These are phyloP conservation scores for Enteromius trimaculatus DNA, from an alignment of 2,797 vertebrate species.

Conservation along the genomic window DNA sequence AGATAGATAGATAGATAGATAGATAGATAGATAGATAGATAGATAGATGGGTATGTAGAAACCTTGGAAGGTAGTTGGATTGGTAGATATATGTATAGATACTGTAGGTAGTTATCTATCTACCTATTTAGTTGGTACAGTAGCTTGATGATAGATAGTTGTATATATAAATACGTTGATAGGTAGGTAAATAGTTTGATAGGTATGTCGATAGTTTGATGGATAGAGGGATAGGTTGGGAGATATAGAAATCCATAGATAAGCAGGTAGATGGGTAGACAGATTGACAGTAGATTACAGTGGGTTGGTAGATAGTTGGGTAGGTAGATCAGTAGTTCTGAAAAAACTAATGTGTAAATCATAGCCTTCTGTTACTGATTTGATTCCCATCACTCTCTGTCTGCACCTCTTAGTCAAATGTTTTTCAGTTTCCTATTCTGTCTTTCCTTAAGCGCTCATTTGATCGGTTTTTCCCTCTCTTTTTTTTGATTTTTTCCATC, in stretches of 20 bases:
- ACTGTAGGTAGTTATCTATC: neutral
- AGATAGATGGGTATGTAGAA: neutral
- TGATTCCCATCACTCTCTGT: neutral
- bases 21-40: neutral
- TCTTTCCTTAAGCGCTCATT: constrained; percentile 5
- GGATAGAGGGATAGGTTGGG: neutral
- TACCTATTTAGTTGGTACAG: neutral
- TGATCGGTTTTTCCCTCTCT: neutral
- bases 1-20: neutral
- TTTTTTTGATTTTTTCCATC: constrained; percentile 61
- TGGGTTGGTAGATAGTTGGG: neutral
- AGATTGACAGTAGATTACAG: neutral
- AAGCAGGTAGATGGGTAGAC: neutral
- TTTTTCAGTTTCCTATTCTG: neutral
- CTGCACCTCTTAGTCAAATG: neutral
- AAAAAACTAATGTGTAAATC: neutral
- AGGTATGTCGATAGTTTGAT: neutral
- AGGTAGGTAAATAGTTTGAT: no score
- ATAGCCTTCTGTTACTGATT: neutral
- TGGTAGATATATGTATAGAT: neutral
- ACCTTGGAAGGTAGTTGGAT: neutral
- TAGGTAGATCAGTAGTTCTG: neutral
- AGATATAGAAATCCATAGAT: neutral
- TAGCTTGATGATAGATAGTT: neutral
- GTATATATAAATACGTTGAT: neutral